Conservation (phyloP, 2,888 invertebrate genomes). For the Calameuta filiformis region DNA sequence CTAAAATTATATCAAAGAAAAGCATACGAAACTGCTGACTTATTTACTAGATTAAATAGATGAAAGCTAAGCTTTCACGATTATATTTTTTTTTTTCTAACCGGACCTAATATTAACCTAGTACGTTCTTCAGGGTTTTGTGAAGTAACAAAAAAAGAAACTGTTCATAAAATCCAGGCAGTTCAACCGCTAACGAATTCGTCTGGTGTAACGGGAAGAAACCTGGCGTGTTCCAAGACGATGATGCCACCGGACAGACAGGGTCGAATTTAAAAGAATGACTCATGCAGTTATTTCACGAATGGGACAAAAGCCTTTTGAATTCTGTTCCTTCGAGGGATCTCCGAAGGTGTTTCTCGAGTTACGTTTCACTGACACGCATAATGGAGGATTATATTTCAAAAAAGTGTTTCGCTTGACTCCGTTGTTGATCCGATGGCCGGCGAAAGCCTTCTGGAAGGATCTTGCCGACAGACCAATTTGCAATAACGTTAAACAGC, state of each 20-base stretch:
- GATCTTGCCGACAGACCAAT: background rate
- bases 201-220: background rate
- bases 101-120: background rate
- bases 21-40: background rate
- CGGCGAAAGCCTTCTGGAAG: background rate
- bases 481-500: background rate
- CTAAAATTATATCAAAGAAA: background rate
- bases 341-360: conserved; percentile 54
- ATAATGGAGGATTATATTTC: conserved; percentile 51
- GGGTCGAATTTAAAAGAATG: conserved; percentile 64
- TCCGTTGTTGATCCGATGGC: background rate
- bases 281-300: conserved; percentile 55
- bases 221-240: background rate
- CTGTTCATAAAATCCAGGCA: background rate
- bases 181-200: background rate
- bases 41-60: background rate
- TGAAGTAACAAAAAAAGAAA: background rate
- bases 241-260: conserved; percentile 17
- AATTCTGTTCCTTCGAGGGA: conserved; percentile 53
- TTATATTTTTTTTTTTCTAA: background rate
- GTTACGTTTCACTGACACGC: conserved; percentile 39
- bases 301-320: conserved; percentile 58
- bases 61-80: background rate
- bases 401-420: background rate
- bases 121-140: background rate